Conservation (phyloP, 2,888 invertebrate genomes). For the Brachyopa scutellaris region DNA sequence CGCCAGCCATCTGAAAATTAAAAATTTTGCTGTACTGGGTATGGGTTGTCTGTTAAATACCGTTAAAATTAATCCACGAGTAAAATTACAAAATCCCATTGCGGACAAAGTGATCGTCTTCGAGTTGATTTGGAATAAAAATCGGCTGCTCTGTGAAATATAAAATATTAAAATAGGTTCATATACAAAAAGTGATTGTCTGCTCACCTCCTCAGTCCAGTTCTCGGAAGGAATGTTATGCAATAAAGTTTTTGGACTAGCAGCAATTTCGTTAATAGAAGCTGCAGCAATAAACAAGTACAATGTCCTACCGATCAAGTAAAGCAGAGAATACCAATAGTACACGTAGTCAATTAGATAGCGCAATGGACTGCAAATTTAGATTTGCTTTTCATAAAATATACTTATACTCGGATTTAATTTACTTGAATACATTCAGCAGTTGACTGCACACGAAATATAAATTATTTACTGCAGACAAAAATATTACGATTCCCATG, state of each 20-base stretch:
- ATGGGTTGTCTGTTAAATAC: too few relatives aligned
- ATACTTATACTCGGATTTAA: neutral
- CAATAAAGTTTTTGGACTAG: slow-evolving; percentile 28
- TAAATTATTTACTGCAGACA: slow-evolving; percentile 61
- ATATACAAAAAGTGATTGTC: too few relatives aligned
- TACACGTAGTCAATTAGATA: slow-evolving; percentile 47
- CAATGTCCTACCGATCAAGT: slow-evolving; percentile 47
- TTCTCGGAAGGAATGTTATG: slow-evolving; percentile 44
- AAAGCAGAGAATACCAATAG: slow-evolving; percentile 57
- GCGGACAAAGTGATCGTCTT: slow-evolving; percentile 47
- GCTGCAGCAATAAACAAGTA: slow-evolving; percentile 51
- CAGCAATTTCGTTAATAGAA: slow-evolving; percentile 48
- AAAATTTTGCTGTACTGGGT: neutral
- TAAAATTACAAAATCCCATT: slow-evolving; percentile 64
- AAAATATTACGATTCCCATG: slow-evolving; percentile 55
- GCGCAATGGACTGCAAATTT: slow-evolving; percentile 28
- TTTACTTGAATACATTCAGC: slow-evolving; percentile 43
- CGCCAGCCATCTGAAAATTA: slow-evolving; percentile 59
- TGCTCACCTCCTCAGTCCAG: slow-evolving; percentile 63
- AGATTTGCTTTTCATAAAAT: neutral
- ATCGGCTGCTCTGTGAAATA: slow-evolving; percentile 35
- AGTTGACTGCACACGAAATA: slow-evolving; percentile 54
- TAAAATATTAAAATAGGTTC: too few relatives aligned
- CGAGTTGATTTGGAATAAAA: slow-evolving; percentile 58
- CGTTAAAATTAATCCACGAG: slow-evolving; percentile 50